Conservation (phyloP, 2,113 vertebrate species). For the Coturnix japonica region DNA sequence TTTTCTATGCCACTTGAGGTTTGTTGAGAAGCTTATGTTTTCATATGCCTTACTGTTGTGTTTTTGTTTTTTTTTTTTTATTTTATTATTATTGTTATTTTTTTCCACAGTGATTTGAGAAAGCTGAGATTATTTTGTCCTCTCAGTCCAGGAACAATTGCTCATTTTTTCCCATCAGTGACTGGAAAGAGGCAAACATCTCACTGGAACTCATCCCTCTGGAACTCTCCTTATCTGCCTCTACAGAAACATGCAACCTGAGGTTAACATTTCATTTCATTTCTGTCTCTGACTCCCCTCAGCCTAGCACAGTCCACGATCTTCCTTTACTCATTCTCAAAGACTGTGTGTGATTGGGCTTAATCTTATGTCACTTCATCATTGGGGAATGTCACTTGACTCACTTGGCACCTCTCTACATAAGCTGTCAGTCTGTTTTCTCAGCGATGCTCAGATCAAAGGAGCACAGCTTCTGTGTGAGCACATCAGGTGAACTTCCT, state of each 20-base stretch:
- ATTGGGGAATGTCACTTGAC: not conserved
- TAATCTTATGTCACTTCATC: not conserved
- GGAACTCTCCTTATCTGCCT: not conserved
- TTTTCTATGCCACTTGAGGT: not conserved
- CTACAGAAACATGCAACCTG: not conserved
- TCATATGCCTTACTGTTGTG: not conserved
- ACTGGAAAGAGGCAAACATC: not conserved
- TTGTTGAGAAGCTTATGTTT: not conserved
- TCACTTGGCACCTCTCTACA: not conserved
- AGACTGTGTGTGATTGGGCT: not conserved
- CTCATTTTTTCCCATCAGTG: constrained; percentile 39
- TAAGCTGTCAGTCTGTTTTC: not conserved
- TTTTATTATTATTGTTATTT: not conserved
- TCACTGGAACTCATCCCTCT: not conserved
- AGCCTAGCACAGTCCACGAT: not conserved
- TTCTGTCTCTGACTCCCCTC: not conserved
- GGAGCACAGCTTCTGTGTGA: not conserved
- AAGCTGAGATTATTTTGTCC: not conserved
- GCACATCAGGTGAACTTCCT: not conserved
- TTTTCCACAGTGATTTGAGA: not conserved
- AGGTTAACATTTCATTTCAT: not conserved
- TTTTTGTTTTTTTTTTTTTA: not conserved
- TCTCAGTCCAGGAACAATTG: constrained; percentile 27
- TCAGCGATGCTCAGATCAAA: not conserved
- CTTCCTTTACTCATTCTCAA: not conserved